These are phyloP conservation scores for Tholera decimalis DNA, from an alignment of 2,888 invertebrate species.

Conservation along the genomic window DNA sequence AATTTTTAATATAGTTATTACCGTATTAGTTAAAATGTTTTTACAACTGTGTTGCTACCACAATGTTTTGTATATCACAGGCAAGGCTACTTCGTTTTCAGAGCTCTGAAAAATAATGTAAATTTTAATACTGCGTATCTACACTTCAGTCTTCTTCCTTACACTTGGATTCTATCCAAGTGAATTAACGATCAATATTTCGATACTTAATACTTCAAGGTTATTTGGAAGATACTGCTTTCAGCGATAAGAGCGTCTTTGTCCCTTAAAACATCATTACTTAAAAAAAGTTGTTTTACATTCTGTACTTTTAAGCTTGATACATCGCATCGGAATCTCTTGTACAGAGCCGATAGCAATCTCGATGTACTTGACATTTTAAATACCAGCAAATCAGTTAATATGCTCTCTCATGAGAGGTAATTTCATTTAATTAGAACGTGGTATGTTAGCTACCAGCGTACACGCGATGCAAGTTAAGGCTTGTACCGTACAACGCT, in stretches of 20 bases:
- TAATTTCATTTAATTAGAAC: constrained; percentile 66
- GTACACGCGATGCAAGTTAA: constrained; percentile 66
- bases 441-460: constrained; percentile 64
- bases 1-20: too few species aligned
- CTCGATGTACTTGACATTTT: not conserved
- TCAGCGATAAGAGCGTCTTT: too few species aligned
- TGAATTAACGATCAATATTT: constrained; percentile 19
- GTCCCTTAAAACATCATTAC: too few species aligned
- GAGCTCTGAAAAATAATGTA: constrained; percentile 1
- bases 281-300: too few species aligned
- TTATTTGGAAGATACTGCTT: too few species aligned
- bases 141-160: constrained; percentile 7
- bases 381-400: constrained; percentile 17
- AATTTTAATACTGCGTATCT: constrained; percentile 1
- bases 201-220: not conserved
- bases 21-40: not conserved
- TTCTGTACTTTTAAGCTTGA: too few species aligned
- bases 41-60: not conserved
- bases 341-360: not conserved
- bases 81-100: not conserved
- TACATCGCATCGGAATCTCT: not conserved
- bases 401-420: constrained; percentile 11
- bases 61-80: not conserved
- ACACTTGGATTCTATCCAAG: constrained; percentile 17
- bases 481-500: constrained; percentile 31